phyloP scores from a whole-genome alignment of 2,113 vertebrate genomes.

The Chaetodon auriga region DNA sequence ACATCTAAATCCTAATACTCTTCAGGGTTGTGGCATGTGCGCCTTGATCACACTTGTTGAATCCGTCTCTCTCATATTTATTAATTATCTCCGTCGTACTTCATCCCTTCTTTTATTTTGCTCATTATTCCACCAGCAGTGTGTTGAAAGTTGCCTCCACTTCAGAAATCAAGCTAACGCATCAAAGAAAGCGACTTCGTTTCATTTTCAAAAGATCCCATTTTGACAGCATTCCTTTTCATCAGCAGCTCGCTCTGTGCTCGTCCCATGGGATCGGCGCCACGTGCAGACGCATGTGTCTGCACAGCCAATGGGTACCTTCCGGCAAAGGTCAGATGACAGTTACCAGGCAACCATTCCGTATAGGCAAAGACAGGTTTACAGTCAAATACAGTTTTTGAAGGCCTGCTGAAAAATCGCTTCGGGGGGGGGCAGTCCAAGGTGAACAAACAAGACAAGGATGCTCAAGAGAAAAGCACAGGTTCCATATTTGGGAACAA shows the following conservation, averaged over 20 bases:
- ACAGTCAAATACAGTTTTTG: background rate
- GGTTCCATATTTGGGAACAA: background rate
- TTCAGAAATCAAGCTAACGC: slow-evolving; percentile 6
- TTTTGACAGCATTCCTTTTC: slow-evolving; percentile 32
- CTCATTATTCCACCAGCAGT: slow-evolving; percentile 8
- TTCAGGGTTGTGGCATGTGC: background rate
- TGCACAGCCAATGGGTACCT: slow-evolving; percentile 1
- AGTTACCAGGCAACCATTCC: slow-evolving; percentile 57
- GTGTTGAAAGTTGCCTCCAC: slow-evolving; percentile 9
- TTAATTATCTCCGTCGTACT: background rate
- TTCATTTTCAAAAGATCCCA: slow-evolving; percentile 17
- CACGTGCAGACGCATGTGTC: background rate
- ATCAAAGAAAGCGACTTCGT: slow-evolving; percentile 2
- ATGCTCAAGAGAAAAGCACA: background rate
- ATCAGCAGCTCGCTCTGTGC: background rate
- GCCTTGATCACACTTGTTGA: background rate
- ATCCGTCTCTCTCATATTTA: background rate
- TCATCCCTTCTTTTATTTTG: slow-evolving; percentile 15
- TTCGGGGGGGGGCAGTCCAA: background rate
- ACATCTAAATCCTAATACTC: background rate
- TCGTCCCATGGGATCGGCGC: background rate
- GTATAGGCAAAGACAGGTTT: background rate
- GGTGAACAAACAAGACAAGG: background rate
- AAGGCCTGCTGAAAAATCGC: slow-evolving; percentile 7
- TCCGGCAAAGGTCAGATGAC: slow-evolving; percentile 21